Conservation (phyloP, 2,888 invertebrate genomes). For the Ceramica pisi region DNA sequence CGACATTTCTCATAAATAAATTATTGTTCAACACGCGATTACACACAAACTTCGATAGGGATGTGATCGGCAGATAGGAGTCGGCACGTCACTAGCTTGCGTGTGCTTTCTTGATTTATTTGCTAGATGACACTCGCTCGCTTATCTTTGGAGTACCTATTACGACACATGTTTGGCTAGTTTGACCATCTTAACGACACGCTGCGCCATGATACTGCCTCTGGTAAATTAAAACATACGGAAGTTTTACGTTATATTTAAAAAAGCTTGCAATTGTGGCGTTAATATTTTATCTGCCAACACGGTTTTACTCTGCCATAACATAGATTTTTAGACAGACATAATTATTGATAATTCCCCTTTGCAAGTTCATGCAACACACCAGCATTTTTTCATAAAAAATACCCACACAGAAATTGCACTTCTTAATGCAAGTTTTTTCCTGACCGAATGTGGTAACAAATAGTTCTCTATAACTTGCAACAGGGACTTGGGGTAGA, state of each 20-base stretch:
- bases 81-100: slow-evolving; percentile 49
- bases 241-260: neutral
- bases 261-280: too few relatives aligned
- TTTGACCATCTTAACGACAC: slow-evolving; percentile 33
- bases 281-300: too few relatives aligned
- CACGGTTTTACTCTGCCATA: too few relatives aligned
- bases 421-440: too few relatives aligned
- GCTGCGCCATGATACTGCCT: slow-evolving; percentile 8
- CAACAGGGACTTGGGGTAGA: too few relatives aligned
- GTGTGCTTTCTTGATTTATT: slow-evolving; percentile 64
- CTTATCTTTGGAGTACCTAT: slow-evolving; percentile 58
- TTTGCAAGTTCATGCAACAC: too few relatives aligned
- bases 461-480: too few relatives aligned
- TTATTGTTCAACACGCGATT: slow-evolving; percentile 54
- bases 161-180: slow-evolving; percentile 55
- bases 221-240: neutral
- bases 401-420: too few relatives aligned
- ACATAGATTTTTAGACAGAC: too few relatives aligned
- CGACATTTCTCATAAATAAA: slow-evolving; percentile 57
- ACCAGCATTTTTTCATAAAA: too few relatives aligned
- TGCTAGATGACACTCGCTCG: slow-evolving; percentile 57
- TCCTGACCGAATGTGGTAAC: too few relatives aligned
- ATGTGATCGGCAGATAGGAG: slow-evolving; percentile 58
- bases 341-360: too few relatives aligned
- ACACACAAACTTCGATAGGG: slow-evolving; percentile 50